These are phyloP conservation scores for Phalacrocorax carbo DNA, from an alignment of 2,113 vertebrate genomes.

Conservation along the genomic window DNA sequence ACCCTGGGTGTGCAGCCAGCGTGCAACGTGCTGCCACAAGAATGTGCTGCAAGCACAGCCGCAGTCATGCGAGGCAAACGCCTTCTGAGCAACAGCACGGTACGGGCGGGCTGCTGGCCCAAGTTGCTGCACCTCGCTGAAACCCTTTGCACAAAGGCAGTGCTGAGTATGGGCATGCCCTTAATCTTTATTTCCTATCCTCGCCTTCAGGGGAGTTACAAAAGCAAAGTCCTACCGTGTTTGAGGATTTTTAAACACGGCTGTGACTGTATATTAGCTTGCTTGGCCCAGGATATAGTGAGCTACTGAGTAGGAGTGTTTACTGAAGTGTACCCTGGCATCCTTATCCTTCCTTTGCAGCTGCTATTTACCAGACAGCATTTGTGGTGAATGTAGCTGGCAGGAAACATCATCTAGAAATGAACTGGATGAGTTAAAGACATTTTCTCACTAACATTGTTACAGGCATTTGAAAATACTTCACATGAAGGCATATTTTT, in stretches of 20 bases:
- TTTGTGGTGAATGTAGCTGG: slow-evolving; percentile 73
- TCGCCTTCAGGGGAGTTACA: background rate
- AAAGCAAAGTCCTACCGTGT: background rate
- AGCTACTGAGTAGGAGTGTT: slow-evolving; percentile 25
- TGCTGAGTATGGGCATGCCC: background rate
- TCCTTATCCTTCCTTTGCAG: slow-evolving; percentile 80
- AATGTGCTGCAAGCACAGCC: rapidly evolving
- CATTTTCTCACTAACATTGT: slow-evolving; percentile 47
- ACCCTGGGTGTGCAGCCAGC: rapidly evolving
- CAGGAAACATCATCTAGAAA: slow-evolving; percentile 51
- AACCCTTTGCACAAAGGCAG: background rate
- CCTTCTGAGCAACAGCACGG: rapidly evolving
- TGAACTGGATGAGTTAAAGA: slow-evolving; percentile 57
- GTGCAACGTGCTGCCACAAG: rapidly evolving
- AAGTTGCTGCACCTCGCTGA: rapidly evolving
- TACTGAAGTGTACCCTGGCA: slow-evolving; percentile 72
- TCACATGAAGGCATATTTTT: slow-evolving; percentile 27
- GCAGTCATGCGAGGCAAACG: rapidly evolving
- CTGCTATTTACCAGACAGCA: slow-evolving; percentile 76
- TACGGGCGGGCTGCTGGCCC: background rate
- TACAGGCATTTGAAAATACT: slow-evolving; percentile 44
- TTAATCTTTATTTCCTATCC: background rate
- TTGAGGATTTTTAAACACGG: background rate
- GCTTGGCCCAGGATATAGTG: slow-evolving; percentile 24
- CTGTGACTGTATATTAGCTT: background rate